phyloP scores from a whole-genome alignment of 1,140 invertebrate species.

The Anoplolepis gracilipes region DNA sequence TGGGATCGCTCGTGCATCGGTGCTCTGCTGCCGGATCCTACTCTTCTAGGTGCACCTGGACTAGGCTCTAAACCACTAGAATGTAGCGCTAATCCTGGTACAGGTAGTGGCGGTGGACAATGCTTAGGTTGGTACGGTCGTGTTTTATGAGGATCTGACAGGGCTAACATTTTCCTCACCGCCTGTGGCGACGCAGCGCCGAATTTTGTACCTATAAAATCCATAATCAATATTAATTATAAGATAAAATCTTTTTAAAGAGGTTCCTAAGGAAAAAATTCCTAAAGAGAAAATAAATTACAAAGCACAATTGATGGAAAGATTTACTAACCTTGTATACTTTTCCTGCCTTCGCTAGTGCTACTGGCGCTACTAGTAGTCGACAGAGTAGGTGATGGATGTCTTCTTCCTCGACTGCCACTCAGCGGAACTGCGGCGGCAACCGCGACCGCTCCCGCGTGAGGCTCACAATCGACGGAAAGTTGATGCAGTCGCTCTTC shows the following conservation, averaged over 20 bases:
- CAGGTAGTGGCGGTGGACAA: constrained; percentile 85
- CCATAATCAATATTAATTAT: neutral
- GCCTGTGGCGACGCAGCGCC: constrained; percentile 98
- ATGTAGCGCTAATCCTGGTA: constrained; percentile 83
- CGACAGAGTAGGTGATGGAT: constrained; percentile 94
- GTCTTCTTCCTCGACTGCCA: constrained; percentile 88
- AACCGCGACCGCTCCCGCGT: constrained; percentile 87
- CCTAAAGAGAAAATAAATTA: neutral
- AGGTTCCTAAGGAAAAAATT: neutral
- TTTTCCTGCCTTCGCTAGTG: constrained; percentile 92
- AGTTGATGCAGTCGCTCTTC: constrained; percentile 95
- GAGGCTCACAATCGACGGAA: constrained; percentile 95
- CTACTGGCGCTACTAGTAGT: constrained; percentile 96
- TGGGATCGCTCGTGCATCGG: constrained; percentile 94
- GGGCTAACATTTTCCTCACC: constrained; percentile 95
- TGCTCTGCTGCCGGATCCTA: constrained; percentile 87
- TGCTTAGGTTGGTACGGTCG: constrained; percentile 93
- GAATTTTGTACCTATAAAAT: constrained; percentile 88
- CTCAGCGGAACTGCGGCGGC: constrained; percentile 84
- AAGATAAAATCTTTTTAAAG: too few relatives aligned
- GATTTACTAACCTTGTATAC: constrained; percentile 81
- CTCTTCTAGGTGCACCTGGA: constrained; percentile 89
- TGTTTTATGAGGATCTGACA: constrained; percentile 95
- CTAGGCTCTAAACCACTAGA: constrained; percentile 87
- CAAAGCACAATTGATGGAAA: neutral